A percentile compares a stretch with the other conserved stretches of the same genome.
These are phyloP conservation scores for Phrynosoma blainvillii DNA, from an alignment of 2,113 vertebrate species.

Conservation along the genomic window DNA sequence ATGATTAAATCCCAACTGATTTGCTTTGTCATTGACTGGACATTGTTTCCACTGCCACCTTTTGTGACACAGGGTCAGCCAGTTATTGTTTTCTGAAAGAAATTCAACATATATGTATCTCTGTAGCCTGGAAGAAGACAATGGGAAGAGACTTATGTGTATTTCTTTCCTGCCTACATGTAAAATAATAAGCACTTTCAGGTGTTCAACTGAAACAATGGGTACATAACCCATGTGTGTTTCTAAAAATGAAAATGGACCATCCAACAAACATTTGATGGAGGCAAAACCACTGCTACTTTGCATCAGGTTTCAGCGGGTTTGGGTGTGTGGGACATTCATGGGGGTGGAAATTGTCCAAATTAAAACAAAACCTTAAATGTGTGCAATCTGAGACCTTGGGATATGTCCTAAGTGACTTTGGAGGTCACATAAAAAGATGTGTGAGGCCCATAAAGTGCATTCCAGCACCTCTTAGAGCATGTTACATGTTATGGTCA, in stretches of 20 bases:
- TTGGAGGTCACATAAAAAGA: too few species aligned
- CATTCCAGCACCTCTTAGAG: too few species aligned
- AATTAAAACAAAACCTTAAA: too few species aligned
- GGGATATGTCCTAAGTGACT: too few species aligned
- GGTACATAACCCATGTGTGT: slow-evolving; percentile 38
- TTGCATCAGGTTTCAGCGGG: too few species aligned
- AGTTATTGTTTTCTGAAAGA: slow-evolving; percentile 55
- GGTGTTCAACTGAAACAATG: slow-evolving; percentile 44
- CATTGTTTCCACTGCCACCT: slow-evolving; percentile 34
- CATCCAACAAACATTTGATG: slow-evolving; percentile 41
- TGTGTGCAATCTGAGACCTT: too few species aligned
- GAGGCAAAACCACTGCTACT: too few species aligned
- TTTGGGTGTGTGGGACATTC: too few species aligned
- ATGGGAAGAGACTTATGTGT: slow-evolving; percentile 43
- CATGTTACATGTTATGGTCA: too few species aligned
- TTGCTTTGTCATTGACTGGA: slow-evolving; percentile 42
- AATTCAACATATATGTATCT: slow-evolving; percentile 30
- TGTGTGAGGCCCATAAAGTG: too few species aligned
- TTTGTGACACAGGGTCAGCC: slow-evolving; percentile 12
- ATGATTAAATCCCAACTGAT: not conserved
- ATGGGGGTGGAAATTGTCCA: too few species aligned
- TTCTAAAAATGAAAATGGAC: slow-evolving; percentile 57
- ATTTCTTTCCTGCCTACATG: slow-evolving; percentile 49
- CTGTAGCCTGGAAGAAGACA: slow-evolving; percentile 29
- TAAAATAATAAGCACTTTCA: slow-evolving; percentile 44